Evolutionary conservation across 2,888 invertebrate species (phyloP).

Genomic region (Microctonus brassicae): DNA sequence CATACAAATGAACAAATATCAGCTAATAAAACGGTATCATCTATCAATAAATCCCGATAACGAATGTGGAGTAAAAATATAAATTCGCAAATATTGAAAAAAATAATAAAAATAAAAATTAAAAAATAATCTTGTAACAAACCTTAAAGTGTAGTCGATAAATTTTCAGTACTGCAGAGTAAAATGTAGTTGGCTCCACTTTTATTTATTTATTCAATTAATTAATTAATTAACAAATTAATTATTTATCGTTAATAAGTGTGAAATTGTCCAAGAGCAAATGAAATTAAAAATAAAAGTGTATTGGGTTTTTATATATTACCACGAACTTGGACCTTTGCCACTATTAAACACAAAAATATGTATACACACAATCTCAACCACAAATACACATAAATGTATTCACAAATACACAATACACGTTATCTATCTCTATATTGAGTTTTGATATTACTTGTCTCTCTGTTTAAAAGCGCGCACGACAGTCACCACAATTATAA

Average conservation of each 20-base stretch:
- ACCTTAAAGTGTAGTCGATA: background rate
- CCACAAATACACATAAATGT: background rate
- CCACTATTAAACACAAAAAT: slow-evolving; percentile 25
- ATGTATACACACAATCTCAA: slow-evolving; percentile 11
- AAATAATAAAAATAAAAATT: no score
- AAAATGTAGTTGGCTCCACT: background rate
- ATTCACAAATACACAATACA: background rate
- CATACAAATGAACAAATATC: no score
- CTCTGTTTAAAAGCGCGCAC: slow-evolving; percentile 17
- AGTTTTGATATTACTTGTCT: background rate
- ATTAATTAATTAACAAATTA: no score
- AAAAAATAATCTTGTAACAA: slow-evolving; percentile 2
- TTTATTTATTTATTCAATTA: background rate
- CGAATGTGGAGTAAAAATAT: no score
- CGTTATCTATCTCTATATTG: slow-evolving; percentile 4
- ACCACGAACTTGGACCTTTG: background rate
- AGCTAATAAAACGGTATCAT: background rate
- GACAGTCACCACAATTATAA: slow-evolving; percentile 8
- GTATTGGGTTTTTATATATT: slow-evolving; percentile 2
- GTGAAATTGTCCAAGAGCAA: slow-evolving; percentile 18
- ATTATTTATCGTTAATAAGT: background rate
- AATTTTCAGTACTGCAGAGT: background rate
- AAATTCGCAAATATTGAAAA: no score
- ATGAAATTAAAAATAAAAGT: slow-evolving; percentile 13
- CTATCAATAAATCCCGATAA: background rate